Evolutionary conservation across 2,888 invertebrate genomes (phyloP), one percentile per base, ranked within the genome.

Genomic region (Meloe dianella): DNA sequence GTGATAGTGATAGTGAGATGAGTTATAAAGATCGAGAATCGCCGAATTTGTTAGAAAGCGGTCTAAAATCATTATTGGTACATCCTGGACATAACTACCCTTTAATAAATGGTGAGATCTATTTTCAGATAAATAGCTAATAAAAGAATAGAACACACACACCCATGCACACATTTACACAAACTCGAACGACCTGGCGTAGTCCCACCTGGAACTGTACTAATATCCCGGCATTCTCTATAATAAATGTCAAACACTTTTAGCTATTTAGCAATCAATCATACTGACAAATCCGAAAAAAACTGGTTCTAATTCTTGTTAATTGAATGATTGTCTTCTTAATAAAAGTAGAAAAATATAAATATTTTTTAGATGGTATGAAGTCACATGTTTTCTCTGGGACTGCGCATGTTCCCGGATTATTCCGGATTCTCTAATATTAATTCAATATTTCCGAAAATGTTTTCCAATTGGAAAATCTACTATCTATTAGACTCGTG

Each of bases 21-120:
- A 93, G 93, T 88, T 93, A 92, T 89, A 92, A 93, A 89, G 93
- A 93, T 89, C 91, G 92, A 87, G 81, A 80, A 79, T 93, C 92
- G 87, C 93, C 93, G 85, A 92, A 92, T 88, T 90, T 93, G 85
- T 90, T 92, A 87, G 93, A 93, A 89, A 92, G 91, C 87, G 93
- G 93, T 87, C 88, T 91, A 84, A 93, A 93, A 89, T 92, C 92
- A 81, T 91, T 93, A 86, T 91, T 93, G 85, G 91, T 91, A 85
- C 90, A 92, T 84, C 92, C 93, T 84, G 91, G 91, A 87, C 91
- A 91, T 85, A 91, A 91, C 85, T 91, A 90, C 86, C 91, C 91
- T 80, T 87, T 91, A 77, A 89, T 91, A 83, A 91, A 91, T 87
- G 91, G 91, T 88, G 89, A 91, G 84, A 77, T 20, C 47, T 47